Conservation (phyloP, 2,113 vertebrate species). For the Lepus timidus region DNA sequence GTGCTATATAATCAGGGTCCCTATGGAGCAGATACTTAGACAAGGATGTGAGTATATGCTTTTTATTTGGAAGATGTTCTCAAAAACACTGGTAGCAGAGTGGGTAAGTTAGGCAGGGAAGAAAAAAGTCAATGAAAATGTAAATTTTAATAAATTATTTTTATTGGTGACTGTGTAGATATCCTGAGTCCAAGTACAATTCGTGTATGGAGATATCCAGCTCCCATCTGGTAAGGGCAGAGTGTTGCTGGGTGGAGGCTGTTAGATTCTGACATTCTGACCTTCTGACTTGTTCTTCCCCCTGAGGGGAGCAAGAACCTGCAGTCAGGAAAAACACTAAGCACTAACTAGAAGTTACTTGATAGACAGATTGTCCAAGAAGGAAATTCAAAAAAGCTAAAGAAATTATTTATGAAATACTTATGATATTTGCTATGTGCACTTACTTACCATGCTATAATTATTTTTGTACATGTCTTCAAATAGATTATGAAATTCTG, state of each 20-base stretch:
- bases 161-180: not conserved
- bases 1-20: not conserved
- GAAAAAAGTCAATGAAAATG: not conserved
- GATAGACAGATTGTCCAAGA: not conserved
- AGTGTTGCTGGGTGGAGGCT: not conserved
- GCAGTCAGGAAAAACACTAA: not conserved
- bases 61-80: not conserved
- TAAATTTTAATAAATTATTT: not conserved
- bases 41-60: not conserved
- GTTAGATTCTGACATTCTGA: not conserved
- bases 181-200: not conserved
- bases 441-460: not conserved
- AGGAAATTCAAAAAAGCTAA: not conserved
- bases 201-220: not conserved
- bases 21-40: not conserved
- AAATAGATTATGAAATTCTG: not conserved
- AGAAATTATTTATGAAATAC: not conserved
- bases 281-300: not conserved
- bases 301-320: not conserved
- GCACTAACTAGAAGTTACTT: not conserved
- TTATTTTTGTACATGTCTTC: not conserved
- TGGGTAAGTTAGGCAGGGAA: not conserved
- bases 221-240: no score
- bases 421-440: not conserved
- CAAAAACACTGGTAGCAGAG: not conserved